Base-by-base conservation (phyloP, 1,140 invertebrate genomes). In the Drosophila tropicalis region DNA sequence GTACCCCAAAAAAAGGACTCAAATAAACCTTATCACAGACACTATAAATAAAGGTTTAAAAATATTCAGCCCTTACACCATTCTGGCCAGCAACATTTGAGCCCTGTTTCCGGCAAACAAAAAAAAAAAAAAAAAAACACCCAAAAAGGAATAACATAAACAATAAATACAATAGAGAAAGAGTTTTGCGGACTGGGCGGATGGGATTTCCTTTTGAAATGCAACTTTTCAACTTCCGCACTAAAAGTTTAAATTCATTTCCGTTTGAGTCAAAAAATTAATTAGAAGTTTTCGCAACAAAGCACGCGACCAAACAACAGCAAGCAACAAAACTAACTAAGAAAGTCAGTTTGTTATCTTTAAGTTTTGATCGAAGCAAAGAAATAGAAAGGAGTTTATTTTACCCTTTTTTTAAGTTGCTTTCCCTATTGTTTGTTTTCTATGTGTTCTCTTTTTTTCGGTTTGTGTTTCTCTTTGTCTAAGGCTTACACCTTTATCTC, bases 161-260 rank as follows among this genome's bases (percentile, higher is more conserved):
- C 77, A 81, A 84, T 73, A 84, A 82, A 72, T 71, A 56, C 29
- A 63, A 54, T 39, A 39, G 4, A 41, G 40, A 10, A 19, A 36
- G 15, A 15, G 25, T 62, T 62, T 29, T 29, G 29, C 10, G 67
- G n/a, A 39, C 10, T 39, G 36, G n/a, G 36, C 10, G 13, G 40
- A 34, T 19, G 13, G 13, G 34, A 60, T 36, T 66, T 72, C 41
- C 54, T 32, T 54, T 47, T 7, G 22, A 39, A 34, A 25, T 13
- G 63, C 56, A 87, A 68, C 70, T 83, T 86, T 87, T 64, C 56
- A 63, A 79, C 79, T 86, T 87, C 83, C 76, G 79, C 70, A 62
- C 76, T 80, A 63, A 87, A 87, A 87, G 79, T 83, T 87, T 87
- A 77, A 87, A 69, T 82, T 87, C 83, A 87, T 87, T 87, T 87